Conservation (phyloP, 2,888 invertebrate genomes). For the Trypoxylon attenuatum region DNA sequence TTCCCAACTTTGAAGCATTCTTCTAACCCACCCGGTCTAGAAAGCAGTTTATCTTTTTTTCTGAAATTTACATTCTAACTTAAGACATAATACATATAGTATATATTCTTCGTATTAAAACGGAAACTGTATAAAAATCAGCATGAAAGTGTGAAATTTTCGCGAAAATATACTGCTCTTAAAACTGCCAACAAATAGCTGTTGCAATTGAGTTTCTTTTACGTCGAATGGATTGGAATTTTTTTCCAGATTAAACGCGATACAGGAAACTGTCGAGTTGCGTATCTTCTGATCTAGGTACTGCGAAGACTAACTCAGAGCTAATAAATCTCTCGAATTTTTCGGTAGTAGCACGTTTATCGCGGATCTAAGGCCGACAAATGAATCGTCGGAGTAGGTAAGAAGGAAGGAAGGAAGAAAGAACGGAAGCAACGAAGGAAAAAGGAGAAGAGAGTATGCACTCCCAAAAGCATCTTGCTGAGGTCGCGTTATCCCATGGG, state of each 20-base stretch:
- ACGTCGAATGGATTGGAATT: neutral
- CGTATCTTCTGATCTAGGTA: neutral
- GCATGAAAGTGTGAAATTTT: too few species aligned
- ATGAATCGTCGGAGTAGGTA: slow-evolving; percentile 59
- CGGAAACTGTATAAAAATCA: too few species aligned
- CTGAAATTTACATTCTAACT: neutral
- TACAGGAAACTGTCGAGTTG: neutral
- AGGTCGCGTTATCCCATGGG: slow-evolving; percentile 60
- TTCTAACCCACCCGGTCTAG: slow-evolving; percentile 3
- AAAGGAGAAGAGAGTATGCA: slow-evolving; percentile 17
- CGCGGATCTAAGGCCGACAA: slow-evolving; percentile 68
- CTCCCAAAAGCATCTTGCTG: slow-evolving; percentile 42
- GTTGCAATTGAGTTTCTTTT: neutral
- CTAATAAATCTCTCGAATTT: slow-evolving; percentile 66
- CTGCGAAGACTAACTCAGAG: neutral
- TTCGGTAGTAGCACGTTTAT: slow-evolving; percentile 54
- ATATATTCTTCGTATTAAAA: neutral
- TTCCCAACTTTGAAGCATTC: neutral
- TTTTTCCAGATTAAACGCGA: neutral
- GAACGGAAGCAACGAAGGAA: slow-evolving; percentile 15
- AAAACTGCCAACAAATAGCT: neutral
- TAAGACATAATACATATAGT: neutral
- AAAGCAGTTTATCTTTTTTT: neutral
- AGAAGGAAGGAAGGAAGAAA: slow-evolving; percentile 26
- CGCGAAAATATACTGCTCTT: too few species aligned